These are phyloP conservation scores for Mongoloraphidia duomilia DNA, from an alignment of 2,888 invertebrate genomes.

Conservation along the genomic window DNA sequence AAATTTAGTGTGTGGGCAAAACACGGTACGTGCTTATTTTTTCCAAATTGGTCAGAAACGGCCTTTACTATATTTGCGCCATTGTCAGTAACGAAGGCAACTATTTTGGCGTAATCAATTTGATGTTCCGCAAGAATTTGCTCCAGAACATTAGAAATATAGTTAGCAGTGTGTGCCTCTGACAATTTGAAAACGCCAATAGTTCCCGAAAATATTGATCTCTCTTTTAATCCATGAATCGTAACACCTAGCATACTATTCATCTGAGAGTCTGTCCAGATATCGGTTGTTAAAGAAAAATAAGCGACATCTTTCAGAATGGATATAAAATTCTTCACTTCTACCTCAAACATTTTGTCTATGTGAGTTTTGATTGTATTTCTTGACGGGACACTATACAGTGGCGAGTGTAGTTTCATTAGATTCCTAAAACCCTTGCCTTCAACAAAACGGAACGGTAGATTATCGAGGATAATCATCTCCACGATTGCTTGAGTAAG, in stretches of 20 bases:
- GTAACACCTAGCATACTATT: conserved; percentile 17
- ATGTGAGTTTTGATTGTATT: background rate
- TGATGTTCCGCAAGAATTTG: conserved; percentile 12
- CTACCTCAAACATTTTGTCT: background rate
- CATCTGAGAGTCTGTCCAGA: conserved; percentile 17
- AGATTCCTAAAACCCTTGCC: conserved; percentile 1
- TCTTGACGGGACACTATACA: conserved; percentile 1
- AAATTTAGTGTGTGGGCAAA: conserved; percentile 10
- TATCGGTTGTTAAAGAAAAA: conserved; percentile 16
- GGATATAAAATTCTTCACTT: background rate
- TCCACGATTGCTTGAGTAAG: background rate
- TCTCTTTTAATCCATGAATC: conserved; percentile 14
- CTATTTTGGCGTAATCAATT: conserved; percentile 13
- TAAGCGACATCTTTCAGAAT: conserved; percentile 9
- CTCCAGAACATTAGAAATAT: conserved; percentile 3
- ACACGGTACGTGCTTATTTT: background rate
- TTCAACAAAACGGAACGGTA: conserved; percentile 3
- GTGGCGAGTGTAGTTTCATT: background rate
- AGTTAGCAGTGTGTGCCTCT: conserved; percentile 13
- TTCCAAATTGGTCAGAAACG: conserved; percentile 15
- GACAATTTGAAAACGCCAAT: conserved; percentile 15
- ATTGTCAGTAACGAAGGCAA: conserved; percentile 14
- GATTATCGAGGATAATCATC: background rate
- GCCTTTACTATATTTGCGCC: conserved; percentile 15
- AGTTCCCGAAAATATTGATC: conserved; percentile 14